phyloP scores from a whole-genome alignment of 2,797 vertebrate species.

The Sebastiscus albofasciatus region DNA sequence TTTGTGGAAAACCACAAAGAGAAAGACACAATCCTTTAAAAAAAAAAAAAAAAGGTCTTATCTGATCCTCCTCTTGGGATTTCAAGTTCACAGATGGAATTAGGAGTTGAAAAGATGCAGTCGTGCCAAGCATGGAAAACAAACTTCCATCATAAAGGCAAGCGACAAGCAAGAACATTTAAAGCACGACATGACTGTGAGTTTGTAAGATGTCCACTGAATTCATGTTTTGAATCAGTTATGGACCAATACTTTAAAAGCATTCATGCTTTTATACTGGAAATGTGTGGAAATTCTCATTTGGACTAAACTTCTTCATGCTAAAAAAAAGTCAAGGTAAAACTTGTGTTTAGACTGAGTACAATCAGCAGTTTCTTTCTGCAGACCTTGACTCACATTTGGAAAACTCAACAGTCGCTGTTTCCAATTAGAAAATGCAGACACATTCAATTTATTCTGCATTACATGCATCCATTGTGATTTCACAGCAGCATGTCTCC shows the following conservation, averaged over 20 bases:
- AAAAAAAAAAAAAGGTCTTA: conserved; percentile 2
- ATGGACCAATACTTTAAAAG: neutral
- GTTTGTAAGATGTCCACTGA: neutral
- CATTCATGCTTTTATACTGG: neutral
- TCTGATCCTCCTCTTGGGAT: conserved; percentile 42
- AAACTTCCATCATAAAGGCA: neutral
- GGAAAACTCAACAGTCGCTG: neutral
- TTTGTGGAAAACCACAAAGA: conserved; percentile 55
- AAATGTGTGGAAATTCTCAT: neutral
- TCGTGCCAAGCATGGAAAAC: neutral
- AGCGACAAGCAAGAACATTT: neutral
- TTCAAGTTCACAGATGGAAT: conserved; percentile 37
- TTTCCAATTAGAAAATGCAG: neutral
- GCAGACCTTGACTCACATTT: neutral
- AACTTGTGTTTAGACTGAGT: conserved; percentile 22
- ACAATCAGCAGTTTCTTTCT: conserved; percentile 1
- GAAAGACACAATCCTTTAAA: conserved; percentile 1
- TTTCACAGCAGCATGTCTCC: neutral
- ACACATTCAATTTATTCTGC: neutral
- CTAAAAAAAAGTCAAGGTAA: neutral
- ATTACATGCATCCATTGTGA: neutral
- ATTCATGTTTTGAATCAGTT: neutral
- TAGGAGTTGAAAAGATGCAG: conserved; percentile 12
- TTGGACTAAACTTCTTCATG: neutral
- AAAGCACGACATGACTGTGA: neutral